Evolutionary conservation across 2,888 invertebrate species (phyloP), one percentile per base, ranked within the genome.

Genomic region (Nipponacmea schrenckii): DNA sequence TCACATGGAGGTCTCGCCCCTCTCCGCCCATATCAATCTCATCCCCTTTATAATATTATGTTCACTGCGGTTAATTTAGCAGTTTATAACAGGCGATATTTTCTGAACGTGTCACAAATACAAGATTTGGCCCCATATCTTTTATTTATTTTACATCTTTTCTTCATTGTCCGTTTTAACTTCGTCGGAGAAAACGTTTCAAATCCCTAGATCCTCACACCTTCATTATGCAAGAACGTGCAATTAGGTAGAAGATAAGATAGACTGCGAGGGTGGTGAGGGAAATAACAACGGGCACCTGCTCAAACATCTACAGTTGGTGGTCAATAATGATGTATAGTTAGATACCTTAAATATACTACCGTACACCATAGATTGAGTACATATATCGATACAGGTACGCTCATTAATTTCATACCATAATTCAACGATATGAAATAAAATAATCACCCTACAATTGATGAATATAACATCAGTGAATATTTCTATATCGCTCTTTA

Each of bases 161-260:
- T 56, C 56, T 56, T 20, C 20, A 24, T 56, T 20, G 20, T 24
- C 24, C 2, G 20, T 12, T 20, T 56, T 56, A 56, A 56, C 56
- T 56, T 24, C 14, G 56, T 56, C 20, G 15, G 14, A 8, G 56
- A 24, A 56, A 56, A 24, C 56, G 56, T 20, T 24, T 56, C 20
- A 56, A 56, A 24, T 20, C 56, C 20, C 56, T 56, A 39, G 39
- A 20, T 56, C 56, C 20, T 56, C 56, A 56, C 56, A 56, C 24
- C 56, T 20, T 24, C 56, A 56, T 56, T 56, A 56, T 56, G 56
- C 56, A 56, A 56, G 56, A 24, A 20, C 56, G 56, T 56, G 56
- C 56, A 56, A 56, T 56, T 56, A 56, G 56, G 20, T 20, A 56
- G 20, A 56, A 24, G 24, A 56, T 24, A 20, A 24, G 56, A 12